A percentile compares a stretch with the other conserved stretches of the same genome.
Conservation (phyloP, 2,888 invertebrate genomes). For the Sinotaia quadrata region DNA sequence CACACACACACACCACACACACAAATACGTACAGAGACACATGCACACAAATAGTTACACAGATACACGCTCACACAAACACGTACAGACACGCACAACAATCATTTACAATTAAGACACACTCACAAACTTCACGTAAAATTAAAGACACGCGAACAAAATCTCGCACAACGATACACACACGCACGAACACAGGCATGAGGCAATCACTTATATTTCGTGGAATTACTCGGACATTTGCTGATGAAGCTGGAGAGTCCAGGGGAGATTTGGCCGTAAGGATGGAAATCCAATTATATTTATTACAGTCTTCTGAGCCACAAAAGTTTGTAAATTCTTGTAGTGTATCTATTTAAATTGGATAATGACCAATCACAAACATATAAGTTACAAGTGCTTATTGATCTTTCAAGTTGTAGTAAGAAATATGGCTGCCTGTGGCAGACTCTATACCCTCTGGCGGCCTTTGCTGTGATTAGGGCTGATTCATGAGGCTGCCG, state of each 20-base stretch:
- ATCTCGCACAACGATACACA: no score
- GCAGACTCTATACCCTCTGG: neutral
- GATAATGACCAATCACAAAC: constrained; percentile 8
- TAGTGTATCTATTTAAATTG: constrained; percentile 1
- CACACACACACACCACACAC: neutral
- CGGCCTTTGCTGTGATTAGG: neutral
- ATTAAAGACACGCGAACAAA: no score
- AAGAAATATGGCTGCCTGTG: constrained; percentile 2
- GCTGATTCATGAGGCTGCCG: constrained; percentile 1
- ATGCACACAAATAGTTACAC: neutral
- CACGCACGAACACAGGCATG: no score
- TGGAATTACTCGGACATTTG: no score
- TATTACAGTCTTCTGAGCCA: constrained; percentile 24
- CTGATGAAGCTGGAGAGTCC: no score
- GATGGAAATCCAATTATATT: constrained; percentile 33
- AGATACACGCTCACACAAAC: neutral
- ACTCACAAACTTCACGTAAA: no score
- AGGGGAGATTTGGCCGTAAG: no score
- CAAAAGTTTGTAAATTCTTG: constrained; percentile 32
- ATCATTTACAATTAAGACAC: neutral
- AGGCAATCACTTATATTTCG: no score
- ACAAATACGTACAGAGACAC: neutral
- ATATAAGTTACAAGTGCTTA: constrained; percentile 11
- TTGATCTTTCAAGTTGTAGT: neutral
- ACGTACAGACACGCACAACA: neutral